Evolutionary conservation across 2,113 vertebrate genomes (phyloP), one percentile per base, ranked within the genome.

Genomic region (Ceyx melanurus): DNA sequence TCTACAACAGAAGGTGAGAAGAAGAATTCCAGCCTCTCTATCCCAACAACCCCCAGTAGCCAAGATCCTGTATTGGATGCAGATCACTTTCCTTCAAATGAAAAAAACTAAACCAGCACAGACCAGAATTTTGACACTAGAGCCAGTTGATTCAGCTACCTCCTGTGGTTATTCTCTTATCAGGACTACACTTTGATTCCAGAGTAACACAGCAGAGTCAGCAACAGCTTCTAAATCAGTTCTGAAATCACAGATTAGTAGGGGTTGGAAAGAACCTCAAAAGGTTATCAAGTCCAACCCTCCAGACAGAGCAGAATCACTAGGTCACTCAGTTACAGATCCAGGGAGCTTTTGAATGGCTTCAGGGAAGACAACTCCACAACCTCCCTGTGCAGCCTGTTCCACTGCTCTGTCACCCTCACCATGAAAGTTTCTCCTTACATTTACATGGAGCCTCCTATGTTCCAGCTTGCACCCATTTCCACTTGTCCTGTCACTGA

Each of bases 181-280:
- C 15, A 35, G 0, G 0, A 40, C 33, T 13, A 26, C 2, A 2
- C 2, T 70, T 53, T 9, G 21, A 15, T 14, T 43, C 42, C 28
- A 42, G 57, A 65, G 12, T 35, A 50, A 42, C 2, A 1, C 13
- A 26, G 33, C 56, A 35, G 57, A 77, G 11, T 6, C 17, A 42
- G 42, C 22, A 40, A 28, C 29, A 61, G 19, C 5, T 70, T 56
- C 46, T 25, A 2, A 40, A 58, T 33, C 46, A 20, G 18, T 23
- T 51, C 54, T 75, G 23, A 29, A 50, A 50, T 50, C 48, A 50
- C 48, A 50, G 48, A 50, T 23, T 22, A 7, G 22, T 23, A 23
- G 13, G 48, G 48, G 21, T 23, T 50, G 48, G 22, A 50, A 50
- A 22, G 48, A 7, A 50, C 48, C 48, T 50, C 10, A 2, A 50